Conservation (phyloP, 1,140 invertebrate genomes). For the Elymnias hypermnestra region DNA sequence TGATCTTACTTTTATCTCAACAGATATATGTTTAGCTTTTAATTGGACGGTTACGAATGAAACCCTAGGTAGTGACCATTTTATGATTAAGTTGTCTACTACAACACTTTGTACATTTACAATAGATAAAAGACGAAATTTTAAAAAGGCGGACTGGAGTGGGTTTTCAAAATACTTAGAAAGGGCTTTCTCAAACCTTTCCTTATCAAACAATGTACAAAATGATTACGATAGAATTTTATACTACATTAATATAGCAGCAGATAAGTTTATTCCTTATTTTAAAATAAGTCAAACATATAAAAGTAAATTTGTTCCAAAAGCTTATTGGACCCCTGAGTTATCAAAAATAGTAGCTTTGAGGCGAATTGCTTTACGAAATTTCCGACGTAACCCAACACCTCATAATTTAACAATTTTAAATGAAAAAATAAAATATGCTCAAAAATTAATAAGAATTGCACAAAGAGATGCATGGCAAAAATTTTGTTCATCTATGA, state of each 20-base stretch:
- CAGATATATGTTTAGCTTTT: too few species aligned
- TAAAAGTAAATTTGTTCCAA: slow-evolving; percentile 26
- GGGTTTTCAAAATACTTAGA: slow-evolving; percentile 11
- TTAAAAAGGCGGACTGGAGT: slow-evolving; percentile 26
- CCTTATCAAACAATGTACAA: slow-evolving; percentile 10
- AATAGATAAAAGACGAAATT: slow-evolving; percentile 20
- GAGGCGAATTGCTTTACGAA: too few species aligned
- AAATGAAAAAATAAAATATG: slow-evolving; percentile 13
- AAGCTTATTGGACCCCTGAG: slow-evolving; percentile 38
- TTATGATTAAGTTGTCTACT: slow-evolving; percentile 2
- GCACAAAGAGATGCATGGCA: neutral
- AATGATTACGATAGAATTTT: slow-evolving; percentile 21
- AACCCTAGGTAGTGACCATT: slow-evolving; percentile 14
- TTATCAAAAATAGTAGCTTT: too few species aligned
- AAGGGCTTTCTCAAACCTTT: too few species aligned
- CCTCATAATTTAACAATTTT: slow-evolving; percentile 28
- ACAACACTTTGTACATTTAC: too few species aligned
- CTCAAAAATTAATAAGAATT: slow-evolving; percentile 8
- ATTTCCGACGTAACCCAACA: too few species aligned
- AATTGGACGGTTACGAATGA: slow-evolving; percentile 5
- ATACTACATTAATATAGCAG: slow-evolving; percentile 15
- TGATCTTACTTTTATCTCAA: slow-evolving; percentile 4
- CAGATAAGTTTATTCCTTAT: slow-evolving; percentile 18
- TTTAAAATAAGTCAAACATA: slow-evolving; percentile 5
- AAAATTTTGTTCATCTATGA: slow-evolving; percentile 3